Evolutionary conservation across 2,888 invertebrate species (phyloP), one percentile per base, ranked within the genome.

Genomic region (Prosapia bicincta): DNA sequence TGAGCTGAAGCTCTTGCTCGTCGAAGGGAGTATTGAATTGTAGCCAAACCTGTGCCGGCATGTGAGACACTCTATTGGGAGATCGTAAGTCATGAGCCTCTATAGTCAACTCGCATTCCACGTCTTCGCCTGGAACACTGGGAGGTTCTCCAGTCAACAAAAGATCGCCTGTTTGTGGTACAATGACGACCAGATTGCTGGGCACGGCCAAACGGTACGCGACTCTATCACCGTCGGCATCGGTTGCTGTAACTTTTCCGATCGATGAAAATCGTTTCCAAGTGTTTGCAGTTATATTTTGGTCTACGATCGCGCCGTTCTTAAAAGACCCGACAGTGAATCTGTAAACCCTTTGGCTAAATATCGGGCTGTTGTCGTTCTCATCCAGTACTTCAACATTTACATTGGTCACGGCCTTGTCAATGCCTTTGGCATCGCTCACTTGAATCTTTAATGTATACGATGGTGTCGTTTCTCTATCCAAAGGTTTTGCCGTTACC

Each of bases 121-220:
- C 85, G 77, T 87, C 88, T 38, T 76, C 76, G 26, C 71, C 73
- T 76, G 88, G 84, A 38, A 87, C 87, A 67, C 85, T 85, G 7
- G 90, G 89, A 1, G 94, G 95, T 81, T 94, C 94, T 25, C 92
- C 93, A 20, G 92, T 92, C 69, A 97, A 85, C 82, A 97, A 90
- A 23, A 98, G 86, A 83, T 96, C 95, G 0, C 98, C 98, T 0
- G 96, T 96, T 86, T 96, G 96, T 0, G 97, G 97, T 2, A 97
- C 95, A 80, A 98, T 93, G 15, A 96, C 93, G 66, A 95, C 91
- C 80, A 93, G 88, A 83, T 93, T 93, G 79, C 92, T 94, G 13
- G 94, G 93, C 2, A 92, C 90, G 74, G 90, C 89, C 73, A 98
- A 86, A 73, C 92, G 91, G 84, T 97, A 98, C 71, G 94, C 93